A percentile compares a stretch with the other conserved stretches of the same genome.
These are phyloP conservation scores for Coturnix japonica DNA, from an alignment of 2,113 vertebrate genomes.

Conservation along the genomic window DNA sequence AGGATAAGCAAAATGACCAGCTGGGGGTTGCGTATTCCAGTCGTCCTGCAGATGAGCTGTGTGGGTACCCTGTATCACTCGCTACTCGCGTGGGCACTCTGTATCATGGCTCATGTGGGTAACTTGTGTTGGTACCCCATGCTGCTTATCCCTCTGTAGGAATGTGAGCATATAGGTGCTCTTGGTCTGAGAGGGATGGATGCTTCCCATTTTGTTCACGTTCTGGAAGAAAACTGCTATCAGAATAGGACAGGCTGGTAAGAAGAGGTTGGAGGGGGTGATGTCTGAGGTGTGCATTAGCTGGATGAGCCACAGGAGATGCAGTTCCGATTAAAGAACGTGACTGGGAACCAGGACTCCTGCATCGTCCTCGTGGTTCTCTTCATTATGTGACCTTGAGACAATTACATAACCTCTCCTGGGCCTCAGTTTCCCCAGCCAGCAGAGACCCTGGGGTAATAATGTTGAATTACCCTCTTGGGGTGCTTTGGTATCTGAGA, in stretches of 20 bases:
- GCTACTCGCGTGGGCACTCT: no score
- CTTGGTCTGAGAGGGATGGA: not conserved
- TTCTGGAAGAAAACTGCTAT: not conserved
- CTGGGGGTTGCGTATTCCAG: not conserved
- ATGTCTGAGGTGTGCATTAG: not conserved
- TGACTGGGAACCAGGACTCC: not conserved
- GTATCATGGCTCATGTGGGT: not conserved
- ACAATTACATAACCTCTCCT: not conserved
- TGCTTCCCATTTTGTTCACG: not conserved
- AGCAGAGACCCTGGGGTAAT: not conserved
- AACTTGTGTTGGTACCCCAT: not conserved
- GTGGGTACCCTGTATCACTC: not conserved
- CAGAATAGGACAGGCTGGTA: not conserved
- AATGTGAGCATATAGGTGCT: not conserved
- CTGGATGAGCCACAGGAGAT: not conserved
- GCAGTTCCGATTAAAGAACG: not conserved
- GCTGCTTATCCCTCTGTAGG: not conserved
- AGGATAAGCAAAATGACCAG: not conserved
- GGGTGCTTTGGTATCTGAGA: not conserved
- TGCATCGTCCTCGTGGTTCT: not conserved
- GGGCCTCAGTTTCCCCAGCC: slow-evolving; percentile 45
- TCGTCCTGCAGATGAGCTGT: not conserved
- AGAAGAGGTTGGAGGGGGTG: not conserved
- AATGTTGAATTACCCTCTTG: not conserved
- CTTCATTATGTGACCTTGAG: slow-evolving; percentile 24